phyloP scores from a whole-genome alignment of 2,113 vertebrate species.

The Limnothrissa miodon region DNA sequence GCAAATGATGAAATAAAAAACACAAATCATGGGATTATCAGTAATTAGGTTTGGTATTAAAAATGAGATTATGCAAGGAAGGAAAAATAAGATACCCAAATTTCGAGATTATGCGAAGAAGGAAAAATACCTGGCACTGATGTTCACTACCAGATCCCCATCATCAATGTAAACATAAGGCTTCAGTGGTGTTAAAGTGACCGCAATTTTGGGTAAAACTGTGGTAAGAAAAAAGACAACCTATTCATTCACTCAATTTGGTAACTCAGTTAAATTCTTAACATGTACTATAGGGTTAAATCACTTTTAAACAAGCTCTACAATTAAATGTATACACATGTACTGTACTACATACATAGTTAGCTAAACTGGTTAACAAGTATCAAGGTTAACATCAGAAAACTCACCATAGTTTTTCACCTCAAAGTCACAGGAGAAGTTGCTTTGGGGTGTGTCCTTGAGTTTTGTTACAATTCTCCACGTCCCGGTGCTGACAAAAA shows the following conservation, averaged over 20 bases:
- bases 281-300: too few relatives aligned
- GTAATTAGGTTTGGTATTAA: too few relatives aligned
- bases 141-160: constrained; percentile 56
- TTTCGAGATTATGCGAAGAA: not conserved
- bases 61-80: too few relatives aligned
- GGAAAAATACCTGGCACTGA: constrained; percentile 47
- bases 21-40: too few relatives aligned
- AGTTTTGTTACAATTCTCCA: constrained; percentile 67
- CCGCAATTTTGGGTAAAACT: constrained; percentile 80
- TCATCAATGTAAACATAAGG: constrained; percentile 77
- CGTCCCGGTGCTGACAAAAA: constrained; percentile 49
- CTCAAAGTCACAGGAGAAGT: constrained; percentile 62
- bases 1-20: not conserved
- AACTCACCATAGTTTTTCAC: constrained; percentile 71
- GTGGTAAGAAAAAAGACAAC: not conserved
- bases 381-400: not conserved
- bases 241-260: not conserved
- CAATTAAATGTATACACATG: not conserved
- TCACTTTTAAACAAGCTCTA: too few relatives aligned
- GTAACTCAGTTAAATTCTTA: too few relatives aligned
- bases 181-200: constrained; percentile 58
- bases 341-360: too few relatives aligned
- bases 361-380: not conserved
- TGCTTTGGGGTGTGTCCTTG: constrained; percentile 54
- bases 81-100: not conserved